Evolutionary conservation across 2,113 vertebrate genomes (phyloP), one percentile per base, ranked within the genome.

Genomic region (Dicrurus megarhynchus): DNA sequence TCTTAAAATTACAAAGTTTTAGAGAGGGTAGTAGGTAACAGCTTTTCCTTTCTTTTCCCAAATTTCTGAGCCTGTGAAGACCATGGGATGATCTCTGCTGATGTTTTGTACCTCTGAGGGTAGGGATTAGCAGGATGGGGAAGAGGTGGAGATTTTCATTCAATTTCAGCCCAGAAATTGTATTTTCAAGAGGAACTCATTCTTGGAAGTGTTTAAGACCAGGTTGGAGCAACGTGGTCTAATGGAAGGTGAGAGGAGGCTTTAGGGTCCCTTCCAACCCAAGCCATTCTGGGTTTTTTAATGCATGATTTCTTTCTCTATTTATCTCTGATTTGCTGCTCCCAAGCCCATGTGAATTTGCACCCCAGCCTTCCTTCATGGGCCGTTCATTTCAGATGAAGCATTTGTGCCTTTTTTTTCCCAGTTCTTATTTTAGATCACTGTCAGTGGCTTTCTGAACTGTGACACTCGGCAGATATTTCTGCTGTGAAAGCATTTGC

Each of bases 381-480:
- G 50, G 44, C 63, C 0, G 2, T n/a, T 93, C 9, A 0, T 79
- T 92, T 53, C 57, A 80, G 55, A 55, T 0, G 7, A 59, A 13
- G 8, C 55, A 14, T 65, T 94, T 68, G 13, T 63, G 32, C 21
- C 11, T 44, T 53, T 86, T 47, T 73, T 83, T 52, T n/a, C 33
- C 37, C 15, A 47, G 76, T 67, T 90, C 94, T 84, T 88, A 46
- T 86, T 96, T 94, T 91, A 83, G 90, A 35, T 88, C 53, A 35
- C 16, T 7, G 16, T 75, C 68, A 39, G 75, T 90, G 87, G 47
- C 90, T 91, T 94, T 95, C 70, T 91, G 88, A 90, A 93, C 95
- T 90, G 82, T 95, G 95, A 49, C 92, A 83, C 90, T 95, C 60
- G 56, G 81, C 96, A 96, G 91, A 96, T 95, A 96, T 94, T 96